Evolutionary conservation across 2,113 vertebrate species (phyloP).

Genomic region (Peromyscus maniculatus): DNA sequence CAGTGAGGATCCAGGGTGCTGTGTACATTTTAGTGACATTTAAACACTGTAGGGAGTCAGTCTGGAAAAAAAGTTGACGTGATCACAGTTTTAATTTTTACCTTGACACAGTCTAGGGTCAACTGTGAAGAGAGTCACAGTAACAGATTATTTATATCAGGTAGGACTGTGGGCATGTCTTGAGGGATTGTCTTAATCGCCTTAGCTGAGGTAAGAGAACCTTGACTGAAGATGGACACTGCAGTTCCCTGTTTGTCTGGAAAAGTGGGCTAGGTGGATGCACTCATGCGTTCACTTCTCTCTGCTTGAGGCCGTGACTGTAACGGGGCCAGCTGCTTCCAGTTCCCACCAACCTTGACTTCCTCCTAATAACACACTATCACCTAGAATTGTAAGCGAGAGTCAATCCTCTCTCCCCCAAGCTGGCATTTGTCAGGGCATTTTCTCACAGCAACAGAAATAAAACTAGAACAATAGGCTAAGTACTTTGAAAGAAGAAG

Average conservation of each 20-base stretch:
- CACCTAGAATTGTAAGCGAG: too few relatives aligned
- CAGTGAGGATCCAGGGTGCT: fast-evolving
- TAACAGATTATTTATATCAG: neutral
- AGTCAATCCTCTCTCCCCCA: neutral
- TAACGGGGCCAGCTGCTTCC: neutral
- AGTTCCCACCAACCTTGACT: neutral
- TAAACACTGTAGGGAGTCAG: neutral
- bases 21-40: neutral
- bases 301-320: neutral
- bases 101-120: neutral
- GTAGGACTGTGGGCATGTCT: neutral
- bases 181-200: neutral
- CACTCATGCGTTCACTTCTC: neutral
- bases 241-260: neutral
- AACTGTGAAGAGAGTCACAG: neutral
- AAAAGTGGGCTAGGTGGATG: neutral
- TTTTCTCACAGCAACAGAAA: neutral
- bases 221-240: neutral
- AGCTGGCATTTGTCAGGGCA: neutral
- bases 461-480: neutral
- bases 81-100: neutral
- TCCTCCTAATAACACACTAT: too few relatives aligned
- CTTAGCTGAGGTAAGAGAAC: neutral
- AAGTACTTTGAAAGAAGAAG: neutral
- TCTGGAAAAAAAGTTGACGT: neutral